Percentiles rank a stretch among this genome's conserved stretches.
Conservation (phyloP, 1,140 invertebrate genomes). For the Ceratitis capitata region DNA sequence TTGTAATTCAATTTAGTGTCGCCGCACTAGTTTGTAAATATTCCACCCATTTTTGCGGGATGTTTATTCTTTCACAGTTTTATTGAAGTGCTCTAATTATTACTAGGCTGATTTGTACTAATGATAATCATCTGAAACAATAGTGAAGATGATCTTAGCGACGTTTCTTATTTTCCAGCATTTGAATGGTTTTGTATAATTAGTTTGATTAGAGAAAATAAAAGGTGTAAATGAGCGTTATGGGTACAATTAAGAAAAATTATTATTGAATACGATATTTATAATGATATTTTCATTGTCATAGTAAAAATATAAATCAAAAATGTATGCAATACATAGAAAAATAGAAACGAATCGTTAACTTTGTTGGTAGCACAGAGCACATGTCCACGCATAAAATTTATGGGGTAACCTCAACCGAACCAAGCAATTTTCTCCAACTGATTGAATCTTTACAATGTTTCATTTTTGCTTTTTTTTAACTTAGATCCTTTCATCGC, state of each 20-base stretch:
- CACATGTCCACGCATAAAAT: not conserved
- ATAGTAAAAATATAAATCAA: no score
- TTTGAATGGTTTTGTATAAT: no score
- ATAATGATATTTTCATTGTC: no score
- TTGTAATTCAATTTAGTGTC: no score
- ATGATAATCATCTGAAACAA: not conserved
- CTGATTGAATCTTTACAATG: not conserved
- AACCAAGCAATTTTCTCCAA: not conserved
- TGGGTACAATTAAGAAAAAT: no score
- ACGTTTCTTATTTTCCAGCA: not conserved
- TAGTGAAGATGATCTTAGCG: not conserved
- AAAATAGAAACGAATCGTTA: not conserved
- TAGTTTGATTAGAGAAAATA: not conserved
- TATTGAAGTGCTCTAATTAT: constrained; percentile 27
- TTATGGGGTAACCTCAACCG: not conserved
- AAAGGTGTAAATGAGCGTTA: no score
- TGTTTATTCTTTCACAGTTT: constrained; percentile 23
- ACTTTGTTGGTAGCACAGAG: not conserved
- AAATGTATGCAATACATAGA: not conserved
- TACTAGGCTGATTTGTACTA: not conserved
- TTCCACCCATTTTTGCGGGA: not conserved
- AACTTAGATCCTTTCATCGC: not conserved
- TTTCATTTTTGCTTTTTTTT: not conserved
- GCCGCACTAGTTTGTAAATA: constrained; percentile 13
- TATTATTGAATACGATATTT: no score